These are phyloP conservation scores for Bradynema listronoti DNA, from an alignment of 1,140 invertebrate genomes.

Conservation along the genomic window DNA sequence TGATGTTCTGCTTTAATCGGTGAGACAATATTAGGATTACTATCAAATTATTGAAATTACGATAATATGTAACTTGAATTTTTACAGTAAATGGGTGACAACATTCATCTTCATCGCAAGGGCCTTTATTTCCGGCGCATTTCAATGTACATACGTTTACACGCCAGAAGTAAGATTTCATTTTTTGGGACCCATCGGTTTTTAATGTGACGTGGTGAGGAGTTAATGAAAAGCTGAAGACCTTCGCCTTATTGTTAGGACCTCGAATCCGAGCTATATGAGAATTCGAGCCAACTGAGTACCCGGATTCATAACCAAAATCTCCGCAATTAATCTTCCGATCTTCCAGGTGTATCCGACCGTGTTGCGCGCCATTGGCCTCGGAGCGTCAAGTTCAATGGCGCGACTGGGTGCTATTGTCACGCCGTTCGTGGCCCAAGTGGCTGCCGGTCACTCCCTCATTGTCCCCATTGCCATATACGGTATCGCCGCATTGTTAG, in stretches of 20 bases:
- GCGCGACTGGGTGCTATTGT: conserved; percentile 78
- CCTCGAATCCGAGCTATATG: no score
- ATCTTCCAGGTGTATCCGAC: conserved; percentile 72
- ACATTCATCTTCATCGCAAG: conserved; percentile 78
- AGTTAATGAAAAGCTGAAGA: no score
- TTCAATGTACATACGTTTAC: conserved; percentile 89
- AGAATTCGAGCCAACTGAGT: no score
- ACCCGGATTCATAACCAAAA: no score
- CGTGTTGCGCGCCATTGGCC: conserved; percentile 74
- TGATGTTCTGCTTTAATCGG: conserved; percentile 72
- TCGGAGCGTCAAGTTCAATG: conserved; percentile 81
- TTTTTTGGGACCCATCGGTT: no score
- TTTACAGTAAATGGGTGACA: conserved; percentile 71
- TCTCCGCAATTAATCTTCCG: no score
- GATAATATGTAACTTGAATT: conserved; percentile 1
- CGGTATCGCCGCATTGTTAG: conserved; percentile 68
- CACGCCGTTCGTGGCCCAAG: conserved; percentile 85
- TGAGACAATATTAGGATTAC: no score
- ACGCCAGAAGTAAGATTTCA: conserved; percentile 72
- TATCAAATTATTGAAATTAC: no score
- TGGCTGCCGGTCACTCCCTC: conserved; percentile 69
- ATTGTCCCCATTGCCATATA: conserved; percentile 70
- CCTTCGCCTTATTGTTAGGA: no score
- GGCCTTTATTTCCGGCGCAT: conserved; percentile 83
- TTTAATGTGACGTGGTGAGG: no score